Percentiles rank a stretch among this genome's conserved stretches.
phyloP scores from a whole-genome alignment of 2,113 vertebrate genomes.

The Macaca mulatta region DNA sequence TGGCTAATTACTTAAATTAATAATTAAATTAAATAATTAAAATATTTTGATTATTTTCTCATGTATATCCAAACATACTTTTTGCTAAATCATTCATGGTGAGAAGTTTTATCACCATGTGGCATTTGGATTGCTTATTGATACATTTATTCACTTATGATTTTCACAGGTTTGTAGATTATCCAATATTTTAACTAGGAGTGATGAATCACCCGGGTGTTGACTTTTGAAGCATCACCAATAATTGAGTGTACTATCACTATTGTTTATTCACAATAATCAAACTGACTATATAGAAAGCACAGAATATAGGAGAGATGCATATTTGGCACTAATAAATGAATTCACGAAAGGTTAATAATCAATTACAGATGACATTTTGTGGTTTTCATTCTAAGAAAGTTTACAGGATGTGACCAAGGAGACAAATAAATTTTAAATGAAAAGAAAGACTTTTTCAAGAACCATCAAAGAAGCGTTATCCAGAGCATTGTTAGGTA shows the following conservation, averaged over 20 bases:
- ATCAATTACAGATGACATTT: conserved; percentile 79
- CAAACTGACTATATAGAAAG: neutral
- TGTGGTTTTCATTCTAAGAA: conserved; percentile 57
- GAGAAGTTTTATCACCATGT: neutral
- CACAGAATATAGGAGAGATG: neutral
- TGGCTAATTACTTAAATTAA: neutral
- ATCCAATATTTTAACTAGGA: neutral
- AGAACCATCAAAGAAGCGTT: conserved; percentile 58
- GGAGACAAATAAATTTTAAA: conserved; percentile 82
- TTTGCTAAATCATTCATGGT: neutral
- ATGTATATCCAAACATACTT: neutral
- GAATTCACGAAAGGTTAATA: conserved; percentile 55
- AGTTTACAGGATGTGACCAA: conserved; percentile 75
- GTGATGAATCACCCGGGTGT: neutral
- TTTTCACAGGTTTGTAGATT: neutral
- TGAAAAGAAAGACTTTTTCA: conserved; percentile 79
- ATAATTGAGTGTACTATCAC: neutral
- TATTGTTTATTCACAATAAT: neutral
- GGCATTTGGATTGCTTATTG: neutral
- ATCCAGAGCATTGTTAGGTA: conserved; percentile 66
- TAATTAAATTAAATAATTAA: neutral
- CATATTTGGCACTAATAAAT: conserved; percentile 48
- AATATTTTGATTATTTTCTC: neutral
- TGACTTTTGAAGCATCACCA: neutral
- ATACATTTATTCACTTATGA: neutral